Base-by-base conservation (phyloP, 2,113 vertebrate species). In the Acanthochromis polyacanthus region DNA sequence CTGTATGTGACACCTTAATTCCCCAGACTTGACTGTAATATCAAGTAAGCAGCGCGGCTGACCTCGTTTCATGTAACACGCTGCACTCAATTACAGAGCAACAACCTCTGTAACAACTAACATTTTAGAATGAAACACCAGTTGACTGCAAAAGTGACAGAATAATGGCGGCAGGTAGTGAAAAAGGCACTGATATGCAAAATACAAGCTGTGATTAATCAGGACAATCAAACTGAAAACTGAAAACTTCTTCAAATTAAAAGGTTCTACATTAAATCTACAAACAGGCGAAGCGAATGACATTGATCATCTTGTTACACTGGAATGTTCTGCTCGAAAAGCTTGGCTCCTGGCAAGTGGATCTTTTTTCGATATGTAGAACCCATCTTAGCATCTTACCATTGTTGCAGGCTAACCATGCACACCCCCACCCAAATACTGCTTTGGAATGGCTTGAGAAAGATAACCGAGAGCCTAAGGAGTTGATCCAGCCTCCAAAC, bases 81-180 rank as follows among this genome's bases (percentile, higher is more conserved):
- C n/a, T 52, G 57, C 19, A 73, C 25, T 63, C 60, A 52, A 67
- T 80, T 63, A 73, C 62, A 81, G 32, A 72, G 64, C 51, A 50
- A 45, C 76, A 69, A 53, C 40, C 58, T 61, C 40, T 22, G 10
- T 40, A 36, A 59, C 38, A 66, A 19, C 48, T 58, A 69, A 46
- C 72, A 23, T 70, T 80, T 82, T 50, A 63, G 50, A 17, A 62
- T 46, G 23, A 59, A 38, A 57, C 36, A 59, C 50, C 40, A 10
- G 40, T 10, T 71, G 77, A 68, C 32, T 58, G 57, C 57, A 71
- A 46, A 30, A 51, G 52, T 46, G n/a, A 22, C 19, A 28, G 51
- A 66, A 46, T 12, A 19, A 69, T 66, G 40, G 70, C 14, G 12
- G 36, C 16, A 62, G 22, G 40, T 10, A 28, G 53, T 58, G 23